phyloP scores from a whole-genome alignment of 1,140 invertebrate species.

The Diachasma alloeum region DNA sequence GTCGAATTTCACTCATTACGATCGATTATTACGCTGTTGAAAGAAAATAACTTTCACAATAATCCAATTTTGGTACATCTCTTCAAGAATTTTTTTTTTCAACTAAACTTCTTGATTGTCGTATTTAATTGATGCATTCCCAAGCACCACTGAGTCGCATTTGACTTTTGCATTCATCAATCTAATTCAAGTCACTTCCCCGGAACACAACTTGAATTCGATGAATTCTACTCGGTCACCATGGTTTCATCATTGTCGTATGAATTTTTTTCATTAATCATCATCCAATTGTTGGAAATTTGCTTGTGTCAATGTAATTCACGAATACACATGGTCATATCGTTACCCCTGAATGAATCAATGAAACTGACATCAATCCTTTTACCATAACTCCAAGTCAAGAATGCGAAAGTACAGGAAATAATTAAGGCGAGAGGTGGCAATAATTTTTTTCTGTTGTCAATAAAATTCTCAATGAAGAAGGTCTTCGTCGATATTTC shows the following conservation, averaged over 20 bases:
- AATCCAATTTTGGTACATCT: background rate
- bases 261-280: conserved; percentile 12
- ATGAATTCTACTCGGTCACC: background rate
- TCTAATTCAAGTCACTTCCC: conserved; percentile 33
- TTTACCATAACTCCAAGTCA: background rate
- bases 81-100: background rate
- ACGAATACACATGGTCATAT: background rate
- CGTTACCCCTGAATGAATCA: background rate
- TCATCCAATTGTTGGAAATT: background rate
- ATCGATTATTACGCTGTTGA: background rate
- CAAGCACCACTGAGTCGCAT: conserved; percentile 41
- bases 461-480: no score
- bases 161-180: conserved; percentile 46
- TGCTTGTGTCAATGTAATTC: background rate
- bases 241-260: background rate
- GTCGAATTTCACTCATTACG: no score
- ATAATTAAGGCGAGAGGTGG: no score
- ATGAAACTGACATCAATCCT: background rate
- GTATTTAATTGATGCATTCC: conserved; percentile 17
- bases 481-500: no score
- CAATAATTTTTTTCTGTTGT: no score
- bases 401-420: no score
- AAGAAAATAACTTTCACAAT: background rate
- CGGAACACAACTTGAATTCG: background rate
- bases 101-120: conserved; percentile 2